Evolutionary conservation across 2,797 vertebrate species (phyloP), one percentile per base, ranked within the genome.

Genomic region (Pempheris klunzingeri): DNA sequence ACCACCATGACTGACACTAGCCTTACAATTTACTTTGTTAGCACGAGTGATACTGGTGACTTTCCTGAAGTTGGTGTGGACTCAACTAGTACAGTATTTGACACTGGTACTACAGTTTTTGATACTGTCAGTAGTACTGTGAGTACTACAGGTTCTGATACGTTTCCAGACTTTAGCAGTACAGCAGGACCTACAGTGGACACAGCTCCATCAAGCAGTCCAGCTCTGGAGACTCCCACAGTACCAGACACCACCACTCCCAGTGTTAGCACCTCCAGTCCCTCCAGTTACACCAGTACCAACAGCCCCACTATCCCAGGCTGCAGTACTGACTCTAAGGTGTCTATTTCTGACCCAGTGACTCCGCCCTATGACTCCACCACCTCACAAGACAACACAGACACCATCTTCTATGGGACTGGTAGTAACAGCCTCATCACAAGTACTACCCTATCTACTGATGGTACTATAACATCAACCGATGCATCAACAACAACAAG

Each of bases 301-400:
- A 50, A 28, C 13, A 72, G 17, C 28, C 11, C 57, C 36, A 46
- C 47, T 63, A 41, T 47, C 50, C 49, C 65, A 74, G 63, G 34
- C 50, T 38, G 6, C 28, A 62, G 20, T 22, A 46, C 55, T 82
- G 80, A 88, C 74, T 62, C 59, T 67, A 52, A 73, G 46, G 71
- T 76, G 57, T 87, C 75, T 71, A 59, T 63, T 75, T 88, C 70
- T 80, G 81, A 86, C 81, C 61, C 75, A 82, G 74, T 81, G 74
- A 88, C 83, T 80, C 28, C 32, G 0, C 49, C 77, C 15, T 64
- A 44, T 84, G 83, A 88, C 71, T 59, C 75, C 77, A 74, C 60
- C 64, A 71, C 65, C 34, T 73, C 74, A 85, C 28, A 55, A 66
- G 80, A 82, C 61, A 74, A 26, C 65, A 70, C 80, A 81, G 81